These are phyloP conservation scores for Cetonia aurata DNA, from an alignment of 2,888 invertebrate genomes.

Conservation along the genomic window DNA sequence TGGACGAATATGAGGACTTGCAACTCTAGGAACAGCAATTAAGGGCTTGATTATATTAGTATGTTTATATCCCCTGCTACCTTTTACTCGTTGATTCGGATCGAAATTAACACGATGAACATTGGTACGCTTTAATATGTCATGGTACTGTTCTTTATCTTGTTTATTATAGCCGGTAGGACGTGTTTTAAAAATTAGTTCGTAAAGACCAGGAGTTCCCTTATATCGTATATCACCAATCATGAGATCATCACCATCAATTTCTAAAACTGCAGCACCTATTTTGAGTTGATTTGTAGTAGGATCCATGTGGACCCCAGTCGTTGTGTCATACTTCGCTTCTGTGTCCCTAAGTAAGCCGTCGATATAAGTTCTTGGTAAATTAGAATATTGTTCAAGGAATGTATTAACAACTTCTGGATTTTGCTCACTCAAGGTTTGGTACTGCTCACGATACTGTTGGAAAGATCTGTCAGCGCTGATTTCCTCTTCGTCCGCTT, in stretches of 20 bases:
- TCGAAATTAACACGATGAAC: background rate
- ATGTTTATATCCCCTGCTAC: too few relatives aligned
- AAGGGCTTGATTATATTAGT: too few relatives aligned
- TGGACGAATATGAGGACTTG: background rate
- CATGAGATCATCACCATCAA: background rate
- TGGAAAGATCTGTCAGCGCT: background rate
- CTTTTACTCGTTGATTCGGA: too few relatives aligned
- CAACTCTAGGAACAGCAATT: too few relatives aligned
- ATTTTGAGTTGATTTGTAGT: background rate
- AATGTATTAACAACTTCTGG: background rate
- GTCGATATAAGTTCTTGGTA: background rate
- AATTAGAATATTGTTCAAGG: too few relatives aligned
- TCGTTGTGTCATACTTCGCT: slow-evolving; percentile 5
- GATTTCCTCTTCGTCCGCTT: slow-evolving; percentile 2
- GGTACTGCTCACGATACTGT: slow-evolving; percentile 1
- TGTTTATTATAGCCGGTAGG: slow-evolving; percentile 2
- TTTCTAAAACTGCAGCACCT: background rate
- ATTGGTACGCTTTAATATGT: slow-evolving; percentile 3
- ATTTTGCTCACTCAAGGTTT: background rate
- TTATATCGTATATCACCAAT: background rate
- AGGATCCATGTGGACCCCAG: background rate
- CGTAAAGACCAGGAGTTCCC: slow-evolving; percentile 7
- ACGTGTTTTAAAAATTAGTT: slow-evolving; percentile 10
- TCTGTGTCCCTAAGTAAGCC: background rate
- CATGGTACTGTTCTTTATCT: background rate